A percentile compares a stretch with the other conserved stretches of the same genome.
These are phyloP conservation scores for Buteo buteo DNA, from an alignment of 2,113 vertebrate species.

Conservation along the genomic window DNA sequence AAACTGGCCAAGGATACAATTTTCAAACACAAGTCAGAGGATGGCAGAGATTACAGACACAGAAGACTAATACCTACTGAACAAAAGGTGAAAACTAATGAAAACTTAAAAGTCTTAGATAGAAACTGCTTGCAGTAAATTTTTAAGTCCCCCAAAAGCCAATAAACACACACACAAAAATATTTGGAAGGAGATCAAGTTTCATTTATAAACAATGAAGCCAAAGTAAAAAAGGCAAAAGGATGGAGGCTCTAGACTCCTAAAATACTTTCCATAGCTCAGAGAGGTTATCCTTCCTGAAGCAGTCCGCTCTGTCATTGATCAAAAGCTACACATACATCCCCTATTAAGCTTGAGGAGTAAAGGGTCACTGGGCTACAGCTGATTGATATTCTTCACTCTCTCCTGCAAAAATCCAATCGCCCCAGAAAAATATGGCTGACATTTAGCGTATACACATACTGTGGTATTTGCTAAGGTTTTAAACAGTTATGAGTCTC, in stretches of 20 bases:
- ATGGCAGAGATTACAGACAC: neutral
- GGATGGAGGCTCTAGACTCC: neutral
- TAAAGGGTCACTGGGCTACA: neutral
- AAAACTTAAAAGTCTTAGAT: neutral
- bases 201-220: neutral
- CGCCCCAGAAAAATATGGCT: neutral
- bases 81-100: neutral
- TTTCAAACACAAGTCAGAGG: neutral
- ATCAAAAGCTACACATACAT: neutral
- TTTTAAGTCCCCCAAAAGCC: neutral
- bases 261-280: neutral
- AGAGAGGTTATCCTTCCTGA: neutral
- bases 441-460: slow-evolving; percentile 4
- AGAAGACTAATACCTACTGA: neutral
- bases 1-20: neutral
- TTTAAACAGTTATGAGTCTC: slow-evolving; percentile 6
- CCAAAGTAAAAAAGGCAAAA: neutral
- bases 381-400: neutral
- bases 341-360: neutral
- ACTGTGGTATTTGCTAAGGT: slow-evolving; percentile 15
- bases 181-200: neutral
- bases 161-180: neutral
- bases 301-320: neutral
- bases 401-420: neutral
- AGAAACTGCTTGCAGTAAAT: neutral